Percentiles rank a stretch among this genome's conserved stretches.
phyloP scores from a whole-genome alignment of 2,113 vertebrate genomes.

The Colaptes auratus region DNA sequence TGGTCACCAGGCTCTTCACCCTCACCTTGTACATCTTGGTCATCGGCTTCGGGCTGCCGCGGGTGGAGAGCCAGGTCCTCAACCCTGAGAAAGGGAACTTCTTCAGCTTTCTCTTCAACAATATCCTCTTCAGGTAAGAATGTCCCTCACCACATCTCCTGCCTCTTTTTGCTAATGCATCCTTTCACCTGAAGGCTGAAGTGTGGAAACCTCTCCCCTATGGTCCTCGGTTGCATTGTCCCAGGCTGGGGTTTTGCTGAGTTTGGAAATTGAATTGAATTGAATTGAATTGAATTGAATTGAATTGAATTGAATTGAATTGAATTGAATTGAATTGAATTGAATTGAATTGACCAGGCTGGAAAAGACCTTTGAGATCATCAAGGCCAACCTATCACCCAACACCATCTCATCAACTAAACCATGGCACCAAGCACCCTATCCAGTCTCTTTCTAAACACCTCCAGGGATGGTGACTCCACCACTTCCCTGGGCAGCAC shows the following conservation, averaged over 20 bases:
- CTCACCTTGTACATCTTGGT: conserved; percentile 93
- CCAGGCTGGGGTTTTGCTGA: neutral
- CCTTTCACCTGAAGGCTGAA: neutral
- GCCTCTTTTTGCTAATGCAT: neutral
- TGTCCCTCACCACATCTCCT: neutral
- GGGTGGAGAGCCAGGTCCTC: conserved; percentile 86
- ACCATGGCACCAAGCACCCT: neutral
- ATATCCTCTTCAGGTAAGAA: conserved; percentile 88
- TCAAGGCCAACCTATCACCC: neutral
- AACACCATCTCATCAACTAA: neutral
- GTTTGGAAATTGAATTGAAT: neutral
- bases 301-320: no score
- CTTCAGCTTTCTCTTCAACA: conserved; percentile 83
- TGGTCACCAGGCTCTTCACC: conserved; percentile 89
- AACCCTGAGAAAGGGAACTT: conserved; percentile 89
- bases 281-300: no score
- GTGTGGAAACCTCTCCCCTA: neutral
- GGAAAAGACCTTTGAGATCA: neutral
- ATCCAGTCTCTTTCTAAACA: neutral
- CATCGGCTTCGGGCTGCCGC: conserved; percentile 92
- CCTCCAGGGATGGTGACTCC: neutral
- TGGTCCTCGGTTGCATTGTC: neutral
- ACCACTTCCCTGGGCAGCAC: neutral
- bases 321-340: no score
- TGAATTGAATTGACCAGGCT: no score